phyloP scores from a whole-genome alignment of 92 coral and sea anemone species.

The Siderastrea siderea region DNA sequence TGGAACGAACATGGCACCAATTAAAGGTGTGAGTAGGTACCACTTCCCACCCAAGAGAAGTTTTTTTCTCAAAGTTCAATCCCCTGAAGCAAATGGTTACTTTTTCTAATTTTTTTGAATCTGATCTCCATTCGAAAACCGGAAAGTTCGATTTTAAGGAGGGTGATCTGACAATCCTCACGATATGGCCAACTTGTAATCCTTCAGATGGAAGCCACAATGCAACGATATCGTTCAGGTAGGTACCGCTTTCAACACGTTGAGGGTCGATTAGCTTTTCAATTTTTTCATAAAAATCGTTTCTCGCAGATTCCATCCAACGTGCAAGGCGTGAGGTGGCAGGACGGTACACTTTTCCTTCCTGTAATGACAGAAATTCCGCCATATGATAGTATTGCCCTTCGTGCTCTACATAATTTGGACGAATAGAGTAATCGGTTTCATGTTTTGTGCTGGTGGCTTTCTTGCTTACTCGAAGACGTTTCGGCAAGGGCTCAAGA shows the following conservation, averaged over 20 bases:
- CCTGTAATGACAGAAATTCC: constrained; percentile 61
- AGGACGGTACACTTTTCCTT: constrained; percentile 65
- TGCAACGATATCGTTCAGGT: constrained; percentile 28
- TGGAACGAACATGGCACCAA: background rate
- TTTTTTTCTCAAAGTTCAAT: constrained; percentile 20
- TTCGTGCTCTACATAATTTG: constrained; percentile 59
- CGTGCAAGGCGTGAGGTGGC: constrained; percentile 43
- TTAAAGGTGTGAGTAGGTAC: constrained; percentile 3
- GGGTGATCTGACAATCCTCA: constrained; percentile 41
- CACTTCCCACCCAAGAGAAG: constrained; percentile 24
- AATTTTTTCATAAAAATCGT: constrained; percentile 52
- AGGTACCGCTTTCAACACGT: constrained; percentile 10
- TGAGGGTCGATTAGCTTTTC: constrained; percentile 18
- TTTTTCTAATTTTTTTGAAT: constrained; percentile 27
- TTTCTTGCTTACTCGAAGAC: background rate
- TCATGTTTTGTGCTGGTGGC: background rate
- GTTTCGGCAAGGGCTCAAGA: constrained; percentile 36
- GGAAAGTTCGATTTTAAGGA: constrained; percentile 65
- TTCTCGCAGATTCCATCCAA: constrained; percentile 61
- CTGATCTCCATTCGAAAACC: constrained; percentile 48
- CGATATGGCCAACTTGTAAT: constrained; percentile 32
- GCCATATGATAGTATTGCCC: constrained; percentile 61
- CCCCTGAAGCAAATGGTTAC: constrained; percentile 31
- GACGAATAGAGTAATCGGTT: constrained; percentile 31
- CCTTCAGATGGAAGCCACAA: constrained; percentile 60